These are phyloP conservation scores for Campaea margaritaria DNA, from an alignment of 2,888 invertebrate genomes.

Conservation along the genomic window DNA sequence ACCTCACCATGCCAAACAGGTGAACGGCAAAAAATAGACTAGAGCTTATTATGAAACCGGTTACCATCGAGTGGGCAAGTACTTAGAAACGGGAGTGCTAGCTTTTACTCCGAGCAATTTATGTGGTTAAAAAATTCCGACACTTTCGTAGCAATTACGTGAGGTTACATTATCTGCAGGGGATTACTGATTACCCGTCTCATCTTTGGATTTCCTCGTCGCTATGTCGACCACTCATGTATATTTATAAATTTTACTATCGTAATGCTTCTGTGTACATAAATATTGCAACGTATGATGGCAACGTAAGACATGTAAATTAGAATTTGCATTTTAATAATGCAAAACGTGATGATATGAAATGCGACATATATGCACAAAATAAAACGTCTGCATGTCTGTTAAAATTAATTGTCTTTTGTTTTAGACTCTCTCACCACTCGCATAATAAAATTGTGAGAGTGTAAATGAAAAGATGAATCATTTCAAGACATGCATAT, in stretches of 20 bases:
- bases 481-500: not conserved
- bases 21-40: constrained; percentile 79
- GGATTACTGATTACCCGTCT: constrained; percentile 19
- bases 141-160: constrained; percentile 59
- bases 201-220: constrained; percentile 13
- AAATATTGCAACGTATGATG: too few species aligned
- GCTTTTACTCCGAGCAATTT: constrained; percentile 78
- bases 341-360: not conserved
- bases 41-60: constrained; percentile 75
- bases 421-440: constrained; percentile 15
- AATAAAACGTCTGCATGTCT: constrained; percentile 20
- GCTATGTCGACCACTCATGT: not conserved
- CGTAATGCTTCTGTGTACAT: too few species aligned
- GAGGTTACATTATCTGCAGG: constrained; percentile 49
- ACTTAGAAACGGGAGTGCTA: constrained; percentile 70
- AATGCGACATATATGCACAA: not conserved
- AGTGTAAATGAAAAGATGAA: constrained; percentile 7
- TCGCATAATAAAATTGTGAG: constrained; percentile 2
- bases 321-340: not conserved
- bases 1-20: constrained; percentile 64
- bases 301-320: too few species aligned
- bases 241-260: not conserved
- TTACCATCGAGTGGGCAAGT: constrained; percentile 54
- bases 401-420: constrained; percentile 13
- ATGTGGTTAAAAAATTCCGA: constrained; percentile 68